Evolutionary conservation across 2,113 vertebrate species (phyloP).

Genomic region (Cinclus mexicanus): DNA sequence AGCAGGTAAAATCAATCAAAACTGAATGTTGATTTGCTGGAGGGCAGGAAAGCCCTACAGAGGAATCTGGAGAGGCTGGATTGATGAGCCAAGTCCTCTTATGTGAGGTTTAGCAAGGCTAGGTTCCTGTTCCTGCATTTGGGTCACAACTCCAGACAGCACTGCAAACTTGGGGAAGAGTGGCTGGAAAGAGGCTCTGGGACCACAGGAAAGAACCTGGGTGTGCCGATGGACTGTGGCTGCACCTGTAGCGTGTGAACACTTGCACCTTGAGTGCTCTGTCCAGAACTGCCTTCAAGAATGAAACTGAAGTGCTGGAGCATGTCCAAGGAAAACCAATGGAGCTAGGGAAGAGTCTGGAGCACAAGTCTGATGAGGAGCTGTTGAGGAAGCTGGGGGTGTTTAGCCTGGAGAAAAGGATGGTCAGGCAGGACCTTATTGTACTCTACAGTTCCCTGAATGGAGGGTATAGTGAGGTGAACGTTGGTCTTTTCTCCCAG

Average conservation of each 20-base stretch:
- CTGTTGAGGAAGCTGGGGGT: not conserved
- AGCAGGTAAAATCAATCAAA: not conserved
- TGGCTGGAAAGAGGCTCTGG: not conserved
- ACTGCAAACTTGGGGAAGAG: too few species aligned
- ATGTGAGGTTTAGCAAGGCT: not conserved
- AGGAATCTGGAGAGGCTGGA: not conserved
- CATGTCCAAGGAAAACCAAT: not conserved
- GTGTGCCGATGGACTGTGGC: not conserved
- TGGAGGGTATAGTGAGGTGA: not conserved
- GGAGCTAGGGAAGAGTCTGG: not conserved
- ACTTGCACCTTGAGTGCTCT: not conserved
- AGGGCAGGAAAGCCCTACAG: not conserved
- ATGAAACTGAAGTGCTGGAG: not conserved
- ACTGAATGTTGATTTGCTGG: fast-evolving
- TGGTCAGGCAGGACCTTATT: not conserved
- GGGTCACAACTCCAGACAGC: not conserved
- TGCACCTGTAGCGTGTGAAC: fast-evolving
- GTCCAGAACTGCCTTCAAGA: not conserved
- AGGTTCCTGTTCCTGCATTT: not conserved
- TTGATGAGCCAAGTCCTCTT: not conserved
- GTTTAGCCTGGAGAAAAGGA: not conserved
- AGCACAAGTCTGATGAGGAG: not conserved
- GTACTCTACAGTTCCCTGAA: not conserved
- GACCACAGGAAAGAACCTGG: not conserved
- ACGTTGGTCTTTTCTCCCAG: not conserved